phyloP scores from a whole-genome alignment of 2,113 vertebrate genomes.

The Aythya baeri region DNA sequence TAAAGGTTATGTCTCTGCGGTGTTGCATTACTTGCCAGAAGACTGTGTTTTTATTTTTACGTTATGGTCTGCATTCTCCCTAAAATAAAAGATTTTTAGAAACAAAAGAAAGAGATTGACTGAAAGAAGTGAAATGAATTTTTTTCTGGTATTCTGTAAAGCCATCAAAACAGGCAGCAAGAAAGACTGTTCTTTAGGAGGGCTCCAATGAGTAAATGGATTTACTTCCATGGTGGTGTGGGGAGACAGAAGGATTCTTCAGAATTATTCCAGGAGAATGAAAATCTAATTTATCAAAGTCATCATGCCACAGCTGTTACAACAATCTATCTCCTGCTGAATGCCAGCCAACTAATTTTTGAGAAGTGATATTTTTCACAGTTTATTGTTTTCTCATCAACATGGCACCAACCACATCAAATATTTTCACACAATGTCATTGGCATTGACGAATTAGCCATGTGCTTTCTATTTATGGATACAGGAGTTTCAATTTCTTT shows the following conservation, averaged over 20 bases:
- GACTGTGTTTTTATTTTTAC: not conserved
- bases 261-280: conserved; percentile 21
- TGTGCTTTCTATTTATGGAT: conserved; percentile 37
- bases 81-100: not conserved
- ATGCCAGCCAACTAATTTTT: conserved; percentile 49
- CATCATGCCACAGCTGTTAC: conserved; percentile 55
- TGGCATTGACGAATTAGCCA: conserved; percentile 47
- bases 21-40: not conserved
- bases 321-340: conserved; percentile 60
- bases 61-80: not conserved
- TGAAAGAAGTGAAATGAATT: not conserved
- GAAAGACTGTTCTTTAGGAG: not conserved
- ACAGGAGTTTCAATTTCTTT: conserved; percentile 7
- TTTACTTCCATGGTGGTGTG: not conserved
- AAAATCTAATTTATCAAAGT: conserved; percentile 63
- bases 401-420: conserved; percentile 51
- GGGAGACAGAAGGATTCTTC: not conserved
- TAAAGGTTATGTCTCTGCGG: not conserved
- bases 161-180: not conserved
- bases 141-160: not conserved
- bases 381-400: conserved; percentile 69
- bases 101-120: not conserved
- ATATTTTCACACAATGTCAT: not conserved
- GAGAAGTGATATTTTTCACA: conserved; percentile 73
- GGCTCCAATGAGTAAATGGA: not conserved